phyloP scores from a whole-genome alignment of 1,140 invertebrate genomes.

The Galendromus occidentalis region DNA sequence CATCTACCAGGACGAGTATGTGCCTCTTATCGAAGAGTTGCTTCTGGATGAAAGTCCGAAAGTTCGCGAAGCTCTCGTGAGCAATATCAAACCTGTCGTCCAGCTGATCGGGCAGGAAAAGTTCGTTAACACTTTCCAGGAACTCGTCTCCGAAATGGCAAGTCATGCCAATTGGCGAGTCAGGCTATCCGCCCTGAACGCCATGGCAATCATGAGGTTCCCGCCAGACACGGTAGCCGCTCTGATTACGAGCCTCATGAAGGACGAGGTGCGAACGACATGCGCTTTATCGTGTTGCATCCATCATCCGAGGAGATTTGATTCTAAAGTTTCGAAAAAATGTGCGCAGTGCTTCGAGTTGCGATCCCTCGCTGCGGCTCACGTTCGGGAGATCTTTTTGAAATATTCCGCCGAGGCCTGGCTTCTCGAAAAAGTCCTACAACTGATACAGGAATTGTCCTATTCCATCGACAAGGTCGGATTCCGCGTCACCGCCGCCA shows the following conservation, averaged over 20 bases:
- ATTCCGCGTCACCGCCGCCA: not conserved
- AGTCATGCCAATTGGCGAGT: not conserved
- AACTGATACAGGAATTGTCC: not conserved
- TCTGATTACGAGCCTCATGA: not conserved
- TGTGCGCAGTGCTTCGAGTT: not conserved
- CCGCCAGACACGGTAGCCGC: not conserved
- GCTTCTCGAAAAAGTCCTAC: not conserved
- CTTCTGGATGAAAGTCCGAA: not conserved
- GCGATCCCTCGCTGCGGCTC: not conserved
- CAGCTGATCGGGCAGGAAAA: not conserved
- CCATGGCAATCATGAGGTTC: not conserved
- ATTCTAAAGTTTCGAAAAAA: not conserved
- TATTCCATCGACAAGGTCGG: not conserved
- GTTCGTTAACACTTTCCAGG: not conserved
- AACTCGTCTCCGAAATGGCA: not conserved
- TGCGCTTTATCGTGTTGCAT: not conserved
- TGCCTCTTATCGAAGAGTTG: constrained; percentile 3
- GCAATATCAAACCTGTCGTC: not conserved
- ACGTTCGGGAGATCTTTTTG: not conserved
- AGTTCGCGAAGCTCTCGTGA: not conserved
- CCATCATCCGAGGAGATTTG: not conserved
- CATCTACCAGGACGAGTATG: not conserved
- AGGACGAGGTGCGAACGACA: not conserved
- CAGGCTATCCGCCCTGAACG: not conserved
- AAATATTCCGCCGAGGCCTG: not conserved